Evolutionary conservation across 2,113 vertebrate species (phyloP).

Genomic region (Tragelaphus buxtoni): DNA sequence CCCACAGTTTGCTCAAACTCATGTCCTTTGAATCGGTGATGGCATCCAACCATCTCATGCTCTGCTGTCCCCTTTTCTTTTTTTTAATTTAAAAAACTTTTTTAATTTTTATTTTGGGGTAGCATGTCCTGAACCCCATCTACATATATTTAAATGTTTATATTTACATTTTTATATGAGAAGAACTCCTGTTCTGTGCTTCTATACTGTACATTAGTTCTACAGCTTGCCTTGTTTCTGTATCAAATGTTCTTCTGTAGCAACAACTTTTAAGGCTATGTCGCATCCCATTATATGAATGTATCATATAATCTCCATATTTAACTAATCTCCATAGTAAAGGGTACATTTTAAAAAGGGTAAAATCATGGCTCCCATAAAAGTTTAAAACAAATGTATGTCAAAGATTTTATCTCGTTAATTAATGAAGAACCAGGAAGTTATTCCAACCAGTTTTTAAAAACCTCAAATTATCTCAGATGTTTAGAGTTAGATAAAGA

Average conservation of each 20-base stretch:
- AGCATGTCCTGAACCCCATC: neutral
- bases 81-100: neutral
- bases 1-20: neutral
- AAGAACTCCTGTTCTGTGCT: neutral
- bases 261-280: neutral
- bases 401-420: neutral
- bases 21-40: neutral
- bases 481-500: neutral
- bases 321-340: neutral
- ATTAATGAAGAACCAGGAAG: neutral
- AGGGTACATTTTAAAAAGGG: neutral
- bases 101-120: neutral
- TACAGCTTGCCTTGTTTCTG: neutral
- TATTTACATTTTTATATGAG: neutral
- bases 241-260: neutral
- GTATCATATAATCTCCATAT: neutral
- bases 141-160: neutral
- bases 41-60: neutral
- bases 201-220: neutral
- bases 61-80: neutral
- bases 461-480: neutral
- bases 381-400: neutral
- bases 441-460: neutral
- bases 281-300: neutral
- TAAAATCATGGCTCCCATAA: neutral